Base-by-base conservation (phyloP, 2,113 vertebrate species). In the Lampris megalopsis region DNA sequence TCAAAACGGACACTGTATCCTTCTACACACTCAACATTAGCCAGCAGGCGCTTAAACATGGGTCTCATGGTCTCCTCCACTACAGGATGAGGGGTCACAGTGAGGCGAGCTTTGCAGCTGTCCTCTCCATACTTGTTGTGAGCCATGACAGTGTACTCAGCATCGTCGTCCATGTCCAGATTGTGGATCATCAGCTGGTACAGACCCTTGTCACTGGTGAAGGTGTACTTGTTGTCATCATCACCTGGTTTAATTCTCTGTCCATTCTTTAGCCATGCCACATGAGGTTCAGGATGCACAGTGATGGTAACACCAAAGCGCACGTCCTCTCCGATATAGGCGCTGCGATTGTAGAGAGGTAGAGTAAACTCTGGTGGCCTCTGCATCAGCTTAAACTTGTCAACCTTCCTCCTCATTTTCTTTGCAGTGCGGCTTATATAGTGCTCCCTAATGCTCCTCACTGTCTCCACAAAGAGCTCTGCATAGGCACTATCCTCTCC, bases 231-330 rank as follows among this genome's bases (percentile, higher is more conserved):
- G 79, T 37, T 94, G 7, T 97, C 96, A 54, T 98, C 94, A 1
- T 97, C 95, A 24, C 93, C 96, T 69, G 96, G 95, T 80, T 96
- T 97, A 76, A 99, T 98, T 90, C 94, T 97, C 91, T 99, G 97
- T 68, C 97, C 98, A 50, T 96, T 97, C 89, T 98, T 99, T 49
- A 97, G 94, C 98, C 98, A 99, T 1, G 95, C 96, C 52, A 99
- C 93, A 10, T 94, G 96, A 89, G 98, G 98, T 75, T 99, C 98
- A 69, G 98, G 98, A 69, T 99, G 98, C 71, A 99, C 97, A 10
- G 98, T 99, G 70, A 98, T 97, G 47, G 98, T 99, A 77, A 99
- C 98, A 71, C 98, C 98, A 68, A 99, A 99, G 52, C 98, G 96
- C 64, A 99, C 95, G 58, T 97, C 96, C 90, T 99, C 97, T 62